A percentile compares a stretch with the other conserved stretches of the same genome.
Evolutionary conservation across 2,113 vertebrate genomes (phyloP).

Genomic region (Aptenodytes patagonicus): DNA sequence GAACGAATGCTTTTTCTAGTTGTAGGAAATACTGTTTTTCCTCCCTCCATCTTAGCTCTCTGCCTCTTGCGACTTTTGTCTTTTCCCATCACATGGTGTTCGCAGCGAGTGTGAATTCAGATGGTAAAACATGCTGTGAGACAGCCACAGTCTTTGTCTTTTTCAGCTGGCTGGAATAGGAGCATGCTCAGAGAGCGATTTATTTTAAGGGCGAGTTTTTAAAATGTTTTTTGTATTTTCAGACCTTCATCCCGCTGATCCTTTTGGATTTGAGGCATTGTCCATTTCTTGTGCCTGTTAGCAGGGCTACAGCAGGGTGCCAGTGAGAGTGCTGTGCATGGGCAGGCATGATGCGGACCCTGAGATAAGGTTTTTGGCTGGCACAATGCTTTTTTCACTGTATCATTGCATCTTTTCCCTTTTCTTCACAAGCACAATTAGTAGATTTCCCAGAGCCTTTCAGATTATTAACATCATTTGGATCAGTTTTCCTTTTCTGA

Average conservation of each 20-base stretch:
- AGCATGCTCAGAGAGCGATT: neutral
- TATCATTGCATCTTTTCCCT: neutral
- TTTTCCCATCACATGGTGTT: neutral
- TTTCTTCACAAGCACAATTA: neutral
- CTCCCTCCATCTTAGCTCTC: neutral
- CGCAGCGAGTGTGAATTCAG: neutral
- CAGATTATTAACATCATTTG: neutral
- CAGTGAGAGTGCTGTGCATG: rapidly evolving
- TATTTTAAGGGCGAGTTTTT: neutral
- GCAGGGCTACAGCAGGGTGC: neutral
- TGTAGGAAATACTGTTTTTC: neutral
- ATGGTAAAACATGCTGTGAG: neutral
- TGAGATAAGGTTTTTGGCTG: too few relatives aligned
- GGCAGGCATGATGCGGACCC: neutral
- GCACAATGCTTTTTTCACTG: neutral
- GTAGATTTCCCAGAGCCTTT: neutral
- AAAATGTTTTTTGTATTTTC: neutral
- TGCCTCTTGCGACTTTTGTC: neutral
- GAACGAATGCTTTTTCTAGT: rapidly evolving
- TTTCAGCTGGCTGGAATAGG: neutral
- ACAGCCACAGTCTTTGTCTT: neutral
- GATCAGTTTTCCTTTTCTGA: neutral
- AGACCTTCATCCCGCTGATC: neutral
- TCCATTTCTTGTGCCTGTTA: neutral
- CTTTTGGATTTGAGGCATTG: neutral